Evolutionary conservation across 2,797 vertebrate species (phyloP).

Genomic region (Ctenosaura bakeri): DNA sequence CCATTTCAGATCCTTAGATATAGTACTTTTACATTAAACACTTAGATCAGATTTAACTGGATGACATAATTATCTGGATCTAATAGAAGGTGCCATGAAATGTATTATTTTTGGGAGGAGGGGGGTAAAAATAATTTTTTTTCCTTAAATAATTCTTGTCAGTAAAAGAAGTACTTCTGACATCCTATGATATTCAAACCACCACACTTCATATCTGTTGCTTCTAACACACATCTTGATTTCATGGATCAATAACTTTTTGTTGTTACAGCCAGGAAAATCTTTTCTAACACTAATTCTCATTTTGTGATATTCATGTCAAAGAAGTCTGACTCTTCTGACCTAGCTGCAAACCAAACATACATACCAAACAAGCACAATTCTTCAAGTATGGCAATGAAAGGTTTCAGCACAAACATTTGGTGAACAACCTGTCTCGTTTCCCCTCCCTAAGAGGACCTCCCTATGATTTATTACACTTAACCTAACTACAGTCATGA

Average conservation of each 20-base stretch:
- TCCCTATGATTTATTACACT: background rate
- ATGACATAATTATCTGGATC: slow-evolving; percentile 63
- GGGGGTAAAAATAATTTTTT: slow-evolving; percentile 47
- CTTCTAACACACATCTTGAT: slow-evolving; percentile 18
- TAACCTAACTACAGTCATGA: background rate
- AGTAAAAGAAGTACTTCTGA: slow-evolving; percentile 19
- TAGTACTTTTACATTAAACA: slow-evolving; percentile 58
- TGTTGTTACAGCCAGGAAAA: background rate
- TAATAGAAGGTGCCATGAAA: slow-evolving; percentile 45
- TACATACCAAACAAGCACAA: background rate
- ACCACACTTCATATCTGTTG: background rate
- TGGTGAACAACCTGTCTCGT: background rate
- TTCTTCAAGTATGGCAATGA: background rate
- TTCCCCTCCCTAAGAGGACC: background rate
- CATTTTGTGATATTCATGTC: background rate
- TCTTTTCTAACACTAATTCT: slow-evolving; percentile 1
- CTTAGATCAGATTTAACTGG: slow-evolving; percentile 71
- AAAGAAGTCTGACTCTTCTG: background rate
- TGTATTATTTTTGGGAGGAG: slow-evolving; percentile 55
- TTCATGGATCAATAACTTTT: background rate
- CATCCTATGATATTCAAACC: background rate
- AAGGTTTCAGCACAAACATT: background rate
- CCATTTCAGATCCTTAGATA: slow-evolving; percentile 56
- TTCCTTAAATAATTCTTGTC: slow-evolving; percentile 46
- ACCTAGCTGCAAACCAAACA: background rate